Evolutionary conservation across 2,113 vertebrate genomes (phyloP).

Genomic region (Proterorhinus semilunaris): DNA sequence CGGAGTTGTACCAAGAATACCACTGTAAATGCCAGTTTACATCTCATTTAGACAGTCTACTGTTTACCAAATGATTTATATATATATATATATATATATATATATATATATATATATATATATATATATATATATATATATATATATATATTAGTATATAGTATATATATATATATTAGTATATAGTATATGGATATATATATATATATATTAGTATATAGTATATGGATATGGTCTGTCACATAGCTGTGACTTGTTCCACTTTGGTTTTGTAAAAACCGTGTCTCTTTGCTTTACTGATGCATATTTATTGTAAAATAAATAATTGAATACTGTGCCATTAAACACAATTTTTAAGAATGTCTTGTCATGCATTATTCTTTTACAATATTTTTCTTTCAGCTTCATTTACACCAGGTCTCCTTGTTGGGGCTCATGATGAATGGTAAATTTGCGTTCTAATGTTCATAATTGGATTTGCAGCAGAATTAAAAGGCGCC

Average conservation of each 20-base stretch:
- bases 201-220: too few relatives aligned
- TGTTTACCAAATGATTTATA: not conserved
- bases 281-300: not conserved
- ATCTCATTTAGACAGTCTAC: slow-evolving; percentile 38
- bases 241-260: slow-evolving; percentile 12
- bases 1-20: not conserved
- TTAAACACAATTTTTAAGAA: not conserved
- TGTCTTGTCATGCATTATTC: not conserved
- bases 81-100: too few relatives aligned
- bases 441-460: not conserved
- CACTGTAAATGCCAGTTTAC: slow-evolving; percentile 35
- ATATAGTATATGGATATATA: too few relatives aligned
- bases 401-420: too few relatives aligned
- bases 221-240: not conserved
- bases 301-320: not conserved
- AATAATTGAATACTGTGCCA: not conserved
- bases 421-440: not conserved
- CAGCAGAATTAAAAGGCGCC: slow-evolving; percentile 47
- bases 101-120: too few relatives aligned
- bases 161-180: too few relatives aligned
- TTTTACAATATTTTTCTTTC: not conserved
- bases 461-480: slow-evolving; percentile 27
- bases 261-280: slow-evolving; percentile 2
- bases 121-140: too few relatives aligned
- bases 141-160: too few relatives aligned